These are phyloP conservation scores for Mystacornis crossleyi DNA, from an alignment of 2,113 vertebrate genomes.

Conservation along the genomic window DNA sequence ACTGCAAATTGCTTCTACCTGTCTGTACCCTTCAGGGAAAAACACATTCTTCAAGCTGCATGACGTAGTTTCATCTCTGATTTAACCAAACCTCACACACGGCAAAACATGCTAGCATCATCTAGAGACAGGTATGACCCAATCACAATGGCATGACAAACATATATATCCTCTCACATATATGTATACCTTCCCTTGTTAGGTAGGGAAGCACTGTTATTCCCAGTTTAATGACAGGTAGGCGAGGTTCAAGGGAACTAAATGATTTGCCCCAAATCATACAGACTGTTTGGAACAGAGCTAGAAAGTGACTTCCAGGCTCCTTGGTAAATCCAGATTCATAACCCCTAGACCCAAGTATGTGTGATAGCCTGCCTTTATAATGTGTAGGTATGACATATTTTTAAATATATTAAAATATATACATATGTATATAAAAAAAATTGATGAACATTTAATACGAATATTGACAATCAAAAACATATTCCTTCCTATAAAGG, in stretches of 20 bases:
- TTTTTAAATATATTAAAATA: not conserved
- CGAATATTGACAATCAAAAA: not conserved
- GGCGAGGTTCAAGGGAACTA: not conserved
- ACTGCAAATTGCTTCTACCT: not conserved
- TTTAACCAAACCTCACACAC: not conserved
- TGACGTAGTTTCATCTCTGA: not conserved
- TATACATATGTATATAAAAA: accelerated
- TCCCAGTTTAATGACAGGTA: not conserved
- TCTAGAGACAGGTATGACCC: not conserved
- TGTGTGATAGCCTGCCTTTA: not conserved
- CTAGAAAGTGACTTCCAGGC: not conserved
- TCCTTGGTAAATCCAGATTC: not conserved
- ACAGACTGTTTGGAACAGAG: not conserved
- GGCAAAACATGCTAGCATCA: not conserved
- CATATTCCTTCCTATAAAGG: not conserved
- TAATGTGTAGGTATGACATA: not conserved
- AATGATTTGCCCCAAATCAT: not conserved
- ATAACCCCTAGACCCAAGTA: not conserved
- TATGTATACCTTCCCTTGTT: not conserved
- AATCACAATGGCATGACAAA: not conserved
- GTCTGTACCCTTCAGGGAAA: not conserved
- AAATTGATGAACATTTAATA: not conserved
- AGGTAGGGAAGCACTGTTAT: not conserved
- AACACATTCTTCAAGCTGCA: not conserved
- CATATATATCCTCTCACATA: not conserved